phyloP scores from a whole-genome alignment of 2,797 vertebrate genomes.

The Aphelocoma californica region DNA sequence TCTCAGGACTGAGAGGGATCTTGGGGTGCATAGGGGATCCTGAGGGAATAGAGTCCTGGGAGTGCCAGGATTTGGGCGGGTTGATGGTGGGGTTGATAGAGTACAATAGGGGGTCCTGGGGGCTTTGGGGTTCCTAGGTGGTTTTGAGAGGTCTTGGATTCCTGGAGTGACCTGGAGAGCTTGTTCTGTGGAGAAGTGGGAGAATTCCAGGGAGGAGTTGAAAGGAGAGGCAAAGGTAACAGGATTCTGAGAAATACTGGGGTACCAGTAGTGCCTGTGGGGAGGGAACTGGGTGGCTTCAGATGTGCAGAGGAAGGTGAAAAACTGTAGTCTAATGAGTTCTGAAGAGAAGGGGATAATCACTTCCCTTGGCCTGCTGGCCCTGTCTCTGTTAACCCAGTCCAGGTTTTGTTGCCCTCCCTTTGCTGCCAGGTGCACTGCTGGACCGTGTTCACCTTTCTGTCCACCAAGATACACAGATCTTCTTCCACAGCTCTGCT shows the following conservation, averaged over 20 bases:
- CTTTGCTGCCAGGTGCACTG: not conserved
- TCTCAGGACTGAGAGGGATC: not conserved
- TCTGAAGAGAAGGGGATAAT: not conserved
- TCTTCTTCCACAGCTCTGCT: not conserved
- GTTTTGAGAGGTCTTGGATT: not conserved
- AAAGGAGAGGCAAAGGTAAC: not conserved
- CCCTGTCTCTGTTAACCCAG: not conserved
- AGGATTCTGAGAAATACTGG: not conserved
- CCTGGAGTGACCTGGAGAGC: not conserved
- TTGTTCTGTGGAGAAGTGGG: not conserved
- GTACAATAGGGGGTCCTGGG: not conserved
- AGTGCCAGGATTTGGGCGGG: not conserved
- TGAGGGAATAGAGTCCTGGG: not conserved
- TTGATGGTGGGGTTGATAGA: not conserved
- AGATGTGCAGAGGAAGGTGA: not conserved
- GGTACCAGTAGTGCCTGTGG: not conserved
- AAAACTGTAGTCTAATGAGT: not conserved
- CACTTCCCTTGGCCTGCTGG: not conserved
- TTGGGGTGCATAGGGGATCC: not conserved
- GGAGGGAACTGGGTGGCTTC: not conserved
- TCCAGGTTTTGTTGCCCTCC: not conserved
- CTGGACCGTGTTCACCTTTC: not conserved
- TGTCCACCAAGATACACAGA: not conserved
- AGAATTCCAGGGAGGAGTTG: not conserved
- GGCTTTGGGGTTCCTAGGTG: not conserved